Conservation (phyloP, 2,113 vertebrate species). For the Larimichthys crocea region DNA sequence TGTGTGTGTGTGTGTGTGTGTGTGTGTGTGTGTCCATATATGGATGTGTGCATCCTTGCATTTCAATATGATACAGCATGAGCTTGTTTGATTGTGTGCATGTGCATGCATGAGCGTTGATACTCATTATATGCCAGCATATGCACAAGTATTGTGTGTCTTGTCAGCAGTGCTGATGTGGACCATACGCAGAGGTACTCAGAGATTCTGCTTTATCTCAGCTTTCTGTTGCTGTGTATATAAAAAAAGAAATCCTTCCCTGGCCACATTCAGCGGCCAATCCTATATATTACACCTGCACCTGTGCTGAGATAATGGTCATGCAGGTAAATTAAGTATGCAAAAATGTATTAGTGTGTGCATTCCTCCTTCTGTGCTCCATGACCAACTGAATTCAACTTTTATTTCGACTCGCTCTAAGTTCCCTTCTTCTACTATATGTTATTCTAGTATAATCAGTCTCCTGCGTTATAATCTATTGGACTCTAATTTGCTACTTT, state of each 20-base stretch:
- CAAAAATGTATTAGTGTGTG: conserved; percentile 21
- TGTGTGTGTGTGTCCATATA: conserved; percentile 32
- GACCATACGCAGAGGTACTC: conserved; percentile 37
- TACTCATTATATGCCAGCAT: conserved; percentile 37
- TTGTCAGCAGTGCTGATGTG: conserved; percentile 51
- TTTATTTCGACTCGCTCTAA: background rate
- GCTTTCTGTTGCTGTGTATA: conserved; percentile 16
- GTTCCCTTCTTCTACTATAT: background rate
- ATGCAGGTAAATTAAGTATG: conserved; percentile 17
- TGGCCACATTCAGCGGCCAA: conserved; percentile 41
- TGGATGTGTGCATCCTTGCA: conserved; percentile 23
- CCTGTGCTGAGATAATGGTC: conserved; percentile 30
- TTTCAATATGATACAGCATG: conserved; percentile 33
- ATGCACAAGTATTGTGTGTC: conserved; percentile 34
- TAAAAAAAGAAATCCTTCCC: conserved; percentile 51
- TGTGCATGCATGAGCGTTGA: conserved; percentile 19
- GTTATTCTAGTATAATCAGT: background rate
- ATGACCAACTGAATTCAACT: background rate
- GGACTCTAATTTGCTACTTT: background rate
- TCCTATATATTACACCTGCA: conserved; percentile 31
- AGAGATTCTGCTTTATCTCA: conserved; percentile 61
- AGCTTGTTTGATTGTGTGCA: conserved; percentile 35
- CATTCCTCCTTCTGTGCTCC: background rate
- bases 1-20: conserved; percentile 12
- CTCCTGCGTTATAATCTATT: background rate